These are phyloP conservation scores for Polymixis flavicincta DNA, from an alignment of 2,888 invertebrate species.

Conservation along the genomic window DNA sequence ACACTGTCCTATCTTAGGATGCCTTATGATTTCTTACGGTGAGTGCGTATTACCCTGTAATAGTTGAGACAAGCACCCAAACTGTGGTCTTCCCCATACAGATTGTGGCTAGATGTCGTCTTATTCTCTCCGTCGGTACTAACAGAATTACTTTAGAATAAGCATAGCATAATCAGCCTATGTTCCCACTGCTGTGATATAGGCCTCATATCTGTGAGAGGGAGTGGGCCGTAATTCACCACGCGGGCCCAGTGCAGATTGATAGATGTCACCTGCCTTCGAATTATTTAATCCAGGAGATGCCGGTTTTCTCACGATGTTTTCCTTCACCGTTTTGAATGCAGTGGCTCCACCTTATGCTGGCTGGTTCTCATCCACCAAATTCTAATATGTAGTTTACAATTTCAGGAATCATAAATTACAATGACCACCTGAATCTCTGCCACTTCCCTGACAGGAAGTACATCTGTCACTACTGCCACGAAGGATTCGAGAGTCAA, in stretches of 20 bases:
- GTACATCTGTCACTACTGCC: slow-evolving; percentile 83
- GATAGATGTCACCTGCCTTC: too few species aligned
- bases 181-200: too few species aligned
- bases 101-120: too few species aligned
- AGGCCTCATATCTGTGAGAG: too few species aligned
- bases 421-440: slow-evolving; percentile 86
- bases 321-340: too few species aligned
- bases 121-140: neutral
- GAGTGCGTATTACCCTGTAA: neutral
- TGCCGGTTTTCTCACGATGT: too few species aligned
- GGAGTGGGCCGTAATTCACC: too few species aligned
- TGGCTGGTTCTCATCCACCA: neutral
- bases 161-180: too few species aligned
- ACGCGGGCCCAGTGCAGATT: too few species aligned
- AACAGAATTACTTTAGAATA: too few species aligned
- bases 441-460: slow-evolving; percentile 82
- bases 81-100: neutral
- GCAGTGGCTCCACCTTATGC: neutral
- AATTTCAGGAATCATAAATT: slow-evolving; percentile 85
- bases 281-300: too few species aligned
- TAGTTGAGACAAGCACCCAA: neutral
- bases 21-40: slow-evolving; percentile 82
- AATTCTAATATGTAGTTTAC: neutral
- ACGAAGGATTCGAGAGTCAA: slow-evolving; percentile 83
- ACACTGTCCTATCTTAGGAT: slow-evolving; percentile 83